Evolutionary conservation across 2,797 vertebrate species (phyloP), one percentile per base, ranked within the genome.

Genomic region (Coregonus sp.): DNA sequence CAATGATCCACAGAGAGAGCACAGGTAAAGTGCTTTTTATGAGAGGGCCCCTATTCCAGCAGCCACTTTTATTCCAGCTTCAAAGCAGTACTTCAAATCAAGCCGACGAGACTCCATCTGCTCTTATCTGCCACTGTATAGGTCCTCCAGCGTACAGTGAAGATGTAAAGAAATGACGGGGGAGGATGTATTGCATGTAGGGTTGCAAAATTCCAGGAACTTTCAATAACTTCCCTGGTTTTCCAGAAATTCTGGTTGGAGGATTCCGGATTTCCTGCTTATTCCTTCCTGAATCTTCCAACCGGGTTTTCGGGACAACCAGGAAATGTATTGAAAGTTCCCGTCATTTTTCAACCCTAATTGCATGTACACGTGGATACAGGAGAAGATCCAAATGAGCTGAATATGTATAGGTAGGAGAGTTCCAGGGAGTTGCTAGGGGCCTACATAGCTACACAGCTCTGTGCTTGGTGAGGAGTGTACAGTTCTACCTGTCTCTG

Each of bases 21-120:
- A 87, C 89, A 93, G 91, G 91, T 93, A 91, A 91, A 92, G 91
- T 92, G 89, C 88, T 92, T 93, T 93, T 92, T 91, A 93, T 86
- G 81, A 93, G 90, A 92, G 91, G 89, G 89, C 84, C 89, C 89
- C 92, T 90, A 91, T 91, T 92, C 90, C 87, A 90, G 88, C 89
- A 89, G 89, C 84, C 79, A 79, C 80, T 65, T 84, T 90, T 86
- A 87, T 91, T 93, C 90, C 83, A 76, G 89, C 91, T 93, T 92
- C 90, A 93, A 93, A 93, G 92, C 87, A 81, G 81, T 77, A 86
- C 89, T 93, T 92, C 90, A 92, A 92, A 93, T 91, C 91, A 89
- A 91, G 90, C 84, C 84, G 87, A 91, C 89, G 77, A 90, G 90
- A 90, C 89, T 93, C 90, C 84, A 88, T 91, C 92, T 92, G 88